These are phyloP conservation scores for Suricata suricatta DNA, from an alignment of 2,113 vertebrate species.

Conservation along the genomic window DNA sequence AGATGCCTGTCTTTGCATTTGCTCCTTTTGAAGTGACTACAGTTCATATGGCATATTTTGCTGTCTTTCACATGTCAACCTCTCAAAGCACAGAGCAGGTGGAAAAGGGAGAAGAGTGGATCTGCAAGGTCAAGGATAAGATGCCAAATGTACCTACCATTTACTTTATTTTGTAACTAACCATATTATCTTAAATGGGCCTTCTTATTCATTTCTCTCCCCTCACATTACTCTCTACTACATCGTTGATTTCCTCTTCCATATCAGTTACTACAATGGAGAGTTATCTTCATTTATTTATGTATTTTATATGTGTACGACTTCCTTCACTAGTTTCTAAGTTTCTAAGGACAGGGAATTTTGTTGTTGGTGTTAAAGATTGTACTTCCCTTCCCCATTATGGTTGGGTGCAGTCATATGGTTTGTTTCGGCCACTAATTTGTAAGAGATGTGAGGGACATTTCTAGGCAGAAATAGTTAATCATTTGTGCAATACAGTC, in stretches of 20 bases:
- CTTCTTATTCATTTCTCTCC: not conserved
- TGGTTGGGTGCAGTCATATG: not conserved
- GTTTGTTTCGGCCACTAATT: not conserved
- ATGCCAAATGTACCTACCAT: not conserved
- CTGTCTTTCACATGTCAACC: not conserved
- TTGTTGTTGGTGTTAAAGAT: not conserved
- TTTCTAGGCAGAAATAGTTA: not conserved
- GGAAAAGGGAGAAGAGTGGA: not conserved
- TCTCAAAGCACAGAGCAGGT: not conserved
- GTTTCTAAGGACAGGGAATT: not conserved
- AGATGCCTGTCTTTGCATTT: not conserved
- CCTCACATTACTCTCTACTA: not conserved
- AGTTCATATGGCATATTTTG: not conserved
- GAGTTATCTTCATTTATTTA: not conserved
- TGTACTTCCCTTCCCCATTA: not conserved
- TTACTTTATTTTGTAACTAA: not conserved
- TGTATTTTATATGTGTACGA: not conserved
- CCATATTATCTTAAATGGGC: not conserved
- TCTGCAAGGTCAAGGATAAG: not conserved
- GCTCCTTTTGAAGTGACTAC: not conserved
- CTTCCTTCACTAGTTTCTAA: not conserved
- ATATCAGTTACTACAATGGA: not conserved
- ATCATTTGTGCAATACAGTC: not conserved
- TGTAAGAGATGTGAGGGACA: not conserved
- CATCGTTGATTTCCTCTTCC: not conserved